Conservation (phyloP, 2,797 vertebrate genomes). For the Anisognathus igniventris region DNA sequence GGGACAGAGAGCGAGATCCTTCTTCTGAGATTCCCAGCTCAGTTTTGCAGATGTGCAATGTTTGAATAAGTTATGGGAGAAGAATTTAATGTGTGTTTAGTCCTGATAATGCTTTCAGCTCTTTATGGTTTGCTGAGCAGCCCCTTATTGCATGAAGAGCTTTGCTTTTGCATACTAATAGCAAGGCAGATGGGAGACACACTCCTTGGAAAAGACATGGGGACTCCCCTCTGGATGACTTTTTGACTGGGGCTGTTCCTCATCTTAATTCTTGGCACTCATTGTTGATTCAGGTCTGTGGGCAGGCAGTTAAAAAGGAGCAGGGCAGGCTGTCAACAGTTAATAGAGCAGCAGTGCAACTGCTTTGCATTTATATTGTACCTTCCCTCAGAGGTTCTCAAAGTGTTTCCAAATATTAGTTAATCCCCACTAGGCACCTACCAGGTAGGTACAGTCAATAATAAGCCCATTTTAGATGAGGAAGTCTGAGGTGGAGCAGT, state of each 20-base stretch:
- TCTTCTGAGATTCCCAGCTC: neutral
- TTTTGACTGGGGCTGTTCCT: neutral
- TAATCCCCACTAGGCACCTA: conserved; percentile 26
- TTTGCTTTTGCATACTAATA: neutral
- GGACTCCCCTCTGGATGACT: neutral
- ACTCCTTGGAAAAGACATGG: neutral
- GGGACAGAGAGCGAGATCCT: neutral
- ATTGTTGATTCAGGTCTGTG: neutral
- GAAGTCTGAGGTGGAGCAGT: conserved; percentile 31
- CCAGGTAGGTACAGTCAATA: conserved; percentile 32
- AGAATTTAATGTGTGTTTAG: neutral
- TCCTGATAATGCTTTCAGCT: neutral
- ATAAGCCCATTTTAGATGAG: conserved; percentile 29
- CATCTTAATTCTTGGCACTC: neutral
- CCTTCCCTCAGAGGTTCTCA: conserved; percentile 46
- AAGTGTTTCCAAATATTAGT: conserved; percentile 52
- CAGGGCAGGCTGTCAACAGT: conserved; percentile 35
- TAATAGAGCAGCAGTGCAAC: neutral
- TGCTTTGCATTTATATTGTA: conserved; percentile 61
- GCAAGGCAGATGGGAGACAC: neutral
- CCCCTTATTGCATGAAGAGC: neutral
- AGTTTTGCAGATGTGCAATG: neutral
- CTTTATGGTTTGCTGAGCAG: neutral
- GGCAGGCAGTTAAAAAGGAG: neutral
- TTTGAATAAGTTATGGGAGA: neutral